phyloP scores from a whole-genome alignment of 2,113 vertebrate species.

The Rhipidura dahli region DNA sequence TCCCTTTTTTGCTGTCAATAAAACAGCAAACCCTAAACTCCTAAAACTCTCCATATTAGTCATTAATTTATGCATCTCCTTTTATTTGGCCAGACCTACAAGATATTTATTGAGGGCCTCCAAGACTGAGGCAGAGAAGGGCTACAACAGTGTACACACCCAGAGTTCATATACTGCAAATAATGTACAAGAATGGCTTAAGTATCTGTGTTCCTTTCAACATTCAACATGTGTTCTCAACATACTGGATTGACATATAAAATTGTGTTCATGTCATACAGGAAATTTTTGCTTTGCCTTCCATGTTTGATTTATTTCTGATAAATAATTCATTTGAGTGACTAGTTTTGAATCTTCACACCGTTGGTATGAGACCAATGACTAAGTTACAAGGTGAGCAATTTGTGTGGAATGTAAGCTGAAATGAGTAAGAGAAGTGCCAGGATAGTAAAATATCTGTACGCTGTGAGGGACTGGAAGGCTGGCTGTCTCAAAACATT shows the following conservation, averaged over 20 bases:
- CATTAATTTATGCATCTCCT: background rate
- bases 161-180: background rate
- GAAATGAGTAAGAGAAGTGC: background rate
- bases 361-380: background rate
- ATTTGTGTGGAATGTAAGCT: background rate
- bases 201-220: background rate
- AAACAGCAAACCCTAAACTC: background rate
- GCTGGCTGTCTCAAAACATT: background rate
- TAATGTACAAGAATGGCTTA: background rate
- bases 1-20: background rate
- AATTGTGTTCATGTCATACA: background rate
- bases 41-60: background rate
- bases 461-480: background rate
- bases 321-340: background rate
- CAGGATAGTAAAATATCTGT: background rate
- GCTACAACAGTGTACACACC: background rate
- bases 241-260: background rate
- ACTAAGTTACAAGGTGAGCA: background rate
- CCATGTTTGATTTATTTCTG: background rate
- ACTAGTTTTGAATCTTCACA: background rate
- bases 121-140: background rate
- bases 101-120: background rate
- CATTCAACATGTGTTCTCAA: background rate
- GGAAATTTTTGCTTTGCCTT: background rate
- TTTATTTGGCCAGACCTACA: background rate